A percentile compares a stretch with the other conserved stretches of the same genome.
Conservation (phyloP, 2,888 invertebrate genomes). For the Drosophila kanekoi region DNA sequence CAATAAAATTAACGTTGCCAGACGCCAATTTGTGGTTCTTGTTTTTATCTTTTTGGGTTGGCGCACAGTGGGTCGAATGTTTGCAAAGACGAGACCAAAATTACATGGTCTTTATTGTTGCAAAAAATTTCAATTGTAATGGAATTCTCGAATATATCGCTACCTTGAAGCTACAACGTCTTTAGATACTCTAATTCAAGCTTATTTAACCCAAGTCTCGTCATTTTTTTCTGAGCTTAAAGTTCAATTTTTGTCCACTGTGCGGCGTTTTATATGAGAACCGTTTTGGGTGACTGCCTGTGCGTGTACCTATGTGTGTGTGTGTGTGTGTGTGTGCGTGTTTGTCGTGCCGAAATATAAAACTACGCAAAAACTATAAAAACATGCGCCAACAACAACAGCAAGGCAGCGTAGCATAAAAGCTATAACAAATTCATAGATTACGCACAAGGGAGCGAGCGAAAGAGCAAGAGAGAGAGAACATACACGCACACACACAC, state of each 20-base stretch:
- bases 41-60: slow-evolving; percentile 21
- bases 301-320: not conserved
- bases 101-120: not conserved
- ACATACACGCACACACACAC: not conserved
- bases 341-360: slow-evolving; percentile 26
- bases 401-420: slow-evolving; percentile 35
- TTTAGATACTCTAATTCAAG: not conserved
- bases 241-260: not conserved
- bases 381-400: slow-evolving; percentile 38
- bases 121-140: not conserved
- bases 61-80: slow-evolving; percentile 6
- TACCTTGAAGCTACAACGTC: not conserved
- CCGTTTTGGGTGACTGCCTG: slow-evolving; percentile 26
- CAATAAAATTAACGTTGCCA: slow-evolving; percentile 42
- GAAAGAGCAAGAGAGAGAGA: slow-evolving; percentile 13
- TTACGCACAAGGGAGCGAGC: slow-evolving; percentile 39
- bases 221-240: not conserved
- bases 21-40: slow-evolving; percentile 47
- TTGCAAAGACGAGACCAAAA: not conserved
- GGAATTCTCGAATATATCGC: no score
- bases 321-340: slow-evolving; percentile 9
- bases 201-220: not conserved
- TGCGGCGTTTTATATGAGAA: slow-evolving; percentile 14
- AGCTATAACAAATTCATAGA: slow-evolving; percentile 53
- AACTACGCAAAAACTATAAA: slow-evolving; percentile 77